Conservation (phyloP, 2,113 vertebrate genomes). For the Xiphophorus couchianus region DNA sequence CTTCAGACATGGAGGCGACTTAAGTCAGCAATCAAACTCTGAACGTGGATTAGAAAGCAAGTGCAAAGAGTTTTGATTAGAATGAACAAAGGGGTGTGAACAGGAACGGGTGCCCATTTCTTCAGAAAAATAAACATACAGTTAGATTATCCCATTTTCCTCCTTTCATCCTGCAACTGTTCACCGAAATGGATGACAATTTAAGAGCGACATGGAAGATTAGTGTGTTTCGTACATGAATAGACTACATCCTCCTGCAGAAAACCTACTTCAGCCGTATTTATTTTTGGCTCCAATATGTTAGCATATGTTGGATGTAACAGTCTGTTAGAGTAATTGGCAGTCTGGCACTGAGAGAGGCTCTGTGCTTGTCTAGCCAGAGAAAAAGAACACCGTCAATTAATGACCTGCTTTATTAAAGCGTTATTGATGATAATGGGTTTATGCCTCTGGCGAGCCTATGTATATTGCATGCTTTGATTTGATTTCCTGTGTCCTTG, state of each 20-base stretch:
- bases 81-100: conserved; percentile 42
- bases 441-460: not conserved
- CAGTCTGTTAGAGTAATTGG: conserved; percentile 50
- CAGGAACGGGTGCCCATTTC: conserved; percentile 53
- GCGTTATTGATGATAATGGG: not conserved
- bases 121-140: conserved; percentile 54
- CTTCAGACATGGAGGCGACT: not conserved
- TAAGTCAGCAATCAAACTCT: conserved; percentile 21
- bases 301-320: conserved; percentile 43
- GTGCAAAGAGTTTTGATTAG: conserved; percentile 43
- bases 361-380: conserved; percentile 6
- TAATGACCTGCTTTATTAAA: not conserved
- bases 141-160: conserved; percentile 38
- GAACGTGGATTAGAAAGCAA: conserved; percentile 12
- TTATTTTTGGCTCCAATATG: conserved; percentile 49
- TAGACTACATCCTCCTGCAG: conserved; percentile 44
- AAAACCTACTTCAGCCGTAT: conserved; percentile 46
- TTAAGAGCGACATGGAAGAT: conserved; percentile 31
- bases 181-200: conserved; percentile 11
- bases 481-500: not conserved
- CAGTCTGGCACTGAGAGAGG: conserved; percentile 28
- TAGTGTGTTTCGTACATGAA: conserved; percentile 52
- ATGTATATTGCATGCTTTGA: not conserved
- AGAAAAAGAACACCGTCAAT: conserved; percentile 5
- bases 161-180: conserved; percentile 29